phyloP scores from a whole-genome alignment of 2,797 vertebrate genomes.

The Chloroceryle inda region DNA sequence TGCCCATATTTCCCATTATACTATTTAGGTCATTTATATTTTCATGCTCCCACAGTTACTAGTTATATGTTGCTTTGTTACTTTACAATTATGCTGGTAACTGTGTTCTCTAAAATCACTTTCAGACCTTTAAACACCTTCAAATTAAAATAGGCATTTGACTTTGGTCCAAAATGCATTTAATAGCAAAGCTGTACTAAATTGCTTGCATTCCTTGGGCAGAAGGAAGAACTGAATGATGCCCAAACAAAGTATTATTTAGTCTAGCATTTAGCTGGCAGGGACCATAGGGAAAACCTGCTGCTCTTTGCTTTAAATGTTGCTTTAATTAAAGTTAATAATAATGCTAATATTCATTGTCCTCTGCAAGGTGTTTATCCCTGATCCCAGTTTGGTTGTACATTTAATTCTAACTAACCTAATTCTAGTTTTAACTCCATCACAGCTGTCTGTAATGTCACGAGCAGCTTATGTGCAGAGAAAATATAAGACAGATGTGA shows the following conservation, averaged over 20 bases:
- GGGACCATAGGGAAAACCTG: background rate
- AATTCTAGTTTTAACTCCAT: background rate
- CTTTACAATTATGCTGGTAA: background rate
- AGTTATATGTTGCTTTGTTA: background rate
- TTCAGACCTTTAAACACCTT: conserved; percentile 36
- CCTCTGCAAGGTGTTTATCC: background rate
- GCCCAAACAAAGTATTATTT: conserved; percentile 44
- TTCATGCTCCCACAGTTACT: background rate
- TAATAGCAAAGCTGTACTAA: background rate
- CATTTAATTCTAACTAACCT: conserved; percentile 6
- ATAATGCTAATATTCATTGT: background rate
- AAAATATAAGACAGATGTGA: background rate
- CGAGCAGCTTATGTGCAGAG: background rate
- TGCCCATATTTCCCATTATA: conserved; percentile 45
- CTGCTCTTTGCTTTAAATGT: background rate
- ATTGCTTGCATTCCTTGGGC: conserved; percentile 2
- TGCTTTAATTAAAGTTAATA: conserved; percentile 37
- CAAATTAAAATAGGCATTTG: background rate
- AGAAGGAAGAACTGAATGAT: conserved; percentile 27
- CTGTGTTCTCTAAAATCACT: background rate
- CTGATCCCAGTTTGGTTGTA: background rate
- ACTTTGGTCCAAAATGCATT: background rate
- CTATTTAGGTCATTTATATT: conserved; percentile 25
- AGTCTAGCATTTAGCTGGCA: conserved; percentile 19
- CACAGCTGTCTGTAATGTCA: background rate